Percentiles rank a stretch among this genome's conserved stretches.
Conservation (phyloP, 2,113 vertebrate genomes). For the Oryctolagus cuniculus region mOryCun1.1 NC_091445.1:28051501-28052000, state of each 20-base stretch:
- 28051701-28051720: conserved; percentile 56
- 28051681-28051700: conserved; percentile 64
- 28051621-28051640: conserved; percentile 20
- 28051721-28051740: not conserved
- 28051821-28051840: not conserved
- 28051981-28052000: not conserved
- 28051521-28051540: conserved; percentile 65
- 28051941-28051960: conserved; percentile 31
- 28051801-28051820: conserved; percentile 3
- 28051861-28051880: conserved; percentile 42
- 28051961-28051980: not conserved
- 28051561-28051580: conserved; percentile 68
- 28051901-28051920: conserved; percentile 6
- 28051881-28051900: conserved; percentile 60
- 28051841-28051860: not conserved
- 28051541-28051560: conserved; percentile 67
- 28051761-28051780: conserved; percentile 4
- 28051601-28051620: conserved; percentile 49
- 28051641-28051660: not conserved
- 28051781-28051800: conserved; percentile 42
- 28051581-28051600: conserved; percentile 54
- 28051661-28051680: conserved; percentile 57
- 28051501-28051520: conserved; percentile 60
- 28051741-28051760: conserved; percentile 69
- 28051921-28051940: not conserved